Percentiles rank a stretch among this genome's conserved stretches.
Evolutionary conservation across 2,888 invertebrate genomes (phyloP).

Genomic region (Scaptodrosophila latifasciaeformis): DNA sequence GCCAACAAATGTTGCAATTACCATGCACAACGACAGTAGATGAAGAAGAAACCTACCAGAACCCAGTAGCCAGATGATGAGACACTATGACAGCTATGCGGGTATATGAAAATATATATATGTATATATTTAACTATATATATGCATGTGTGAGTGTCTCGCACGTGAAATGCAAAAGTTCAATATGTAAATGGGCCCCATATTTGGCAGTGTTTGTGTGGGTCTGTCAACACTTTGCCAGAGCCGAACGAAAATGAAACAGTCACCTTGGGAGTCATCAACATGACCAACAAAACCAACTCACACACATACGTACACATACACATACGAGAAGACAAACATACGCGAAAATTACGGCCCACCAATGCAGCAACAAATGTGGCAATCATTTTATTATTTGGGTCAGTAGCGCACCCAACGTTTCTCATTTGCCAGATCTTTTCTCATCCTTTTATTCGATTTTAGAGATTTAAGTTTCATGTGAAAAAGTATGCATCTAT

Average conservation of each 20-base stretch:
- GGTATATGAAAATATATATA: background rate
- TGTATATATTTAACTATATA: too few species aligned
- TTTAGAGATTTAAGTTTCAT: too few species aligned
- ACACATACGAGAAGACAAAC: slow-evolving; percentile 4
- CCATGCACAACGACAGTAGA: slow-evolving; percentile 42
- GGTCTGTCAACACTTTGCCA: slow-evolving; percentile 56
- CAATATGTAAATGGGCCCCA: slow-evolving; percentile 60
- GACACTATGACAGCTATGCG: slow-evolving; percentile 14
- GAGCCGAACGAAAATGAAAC: slow-evolving; percentile 58
- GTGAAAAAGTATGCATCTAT: too few species aligned
- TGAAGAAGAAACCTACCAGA: background rate
- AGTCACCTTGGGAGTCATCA: slow-evolving; percentile 61
- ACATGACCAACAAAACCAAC: slow-evolving; percentile 31
- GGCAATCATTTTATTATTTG: slow-evolving; percentile 53
- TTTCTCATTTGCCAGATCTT: too few species aligned
- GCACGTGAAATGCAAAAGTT: slow-evolving; percentile 40
- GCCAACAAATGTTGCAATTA: slow-evolving; percentile 60
- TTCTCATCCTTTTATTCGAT: too few species aligned
- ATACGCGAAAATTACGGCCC: slow-evolving; percentile 35
- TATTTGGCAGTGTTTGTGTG: slow-evolving; percentile 20
- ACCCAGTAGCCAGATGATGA: slow-evolving; percentile 29
- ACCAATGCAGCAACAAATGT: slow-evolving; percentile 45
- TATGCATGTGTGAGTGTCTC: slow-evolving; percentile 12
- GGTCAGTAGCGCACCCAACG: slow-evolving; percentile 42
- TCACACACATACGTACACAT: slow-evolving; percentile 19